phyloP scores from a whole-genome alignment of 2,113 vertebrate genomes.

The Climacteris rufus region DNA sequence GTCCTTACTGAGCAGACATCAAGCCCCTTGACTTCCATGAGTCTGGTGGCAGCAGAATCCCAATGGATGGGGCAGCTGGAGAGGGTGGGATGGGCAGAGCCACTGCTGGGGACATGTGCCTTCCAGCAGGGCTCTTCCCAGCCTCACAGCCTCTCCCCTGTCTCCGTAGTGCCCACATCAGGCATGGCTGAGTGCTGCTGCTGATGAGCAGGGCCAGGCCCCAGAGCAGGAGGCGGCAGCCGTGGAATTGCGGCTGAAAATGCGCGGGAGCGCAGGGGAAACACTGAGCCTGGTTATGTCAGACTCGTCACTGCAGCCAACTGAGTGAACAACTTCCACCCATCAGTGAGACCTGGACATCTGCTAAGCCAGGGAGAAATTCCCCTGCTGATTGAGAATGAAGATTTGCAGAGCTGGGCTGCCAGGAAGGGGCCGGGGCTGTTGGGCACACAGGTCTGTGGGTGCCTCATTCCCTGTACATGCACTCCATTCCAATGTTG shows the following conservation, averaged over 20 bases:
- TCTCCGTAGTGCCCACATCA: neutral
- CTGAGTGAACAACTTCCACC: neutral
- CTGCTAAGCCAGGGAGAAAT: neutral
- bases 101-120: neutral
- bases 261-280: rapidly evolving
- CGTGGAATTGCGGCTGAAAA: neutral
- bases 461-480: rapidly evolving
- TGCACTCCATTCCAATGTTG: neutral
- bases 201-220: rapidly evolving
- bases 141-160: neutral
- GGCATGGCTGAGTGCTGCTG: neutral
- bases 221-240: rapidly evolving
- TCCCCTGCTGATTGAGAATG: neutral
- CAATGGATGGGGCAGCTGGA: neutral
- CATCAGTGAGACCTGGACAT: neutral
- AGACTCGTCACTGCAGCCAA: neutral
- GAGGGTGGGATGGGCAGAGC: neutral
- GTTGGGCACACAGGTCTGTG: neutral
- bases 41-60: neutral
- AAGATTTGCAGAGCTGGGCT: neutral
- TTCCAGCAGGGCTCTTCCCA: neutral
- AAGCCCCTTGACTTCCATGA: rapidly evolving
- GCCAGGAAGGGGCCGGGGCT: rapidly evolving
- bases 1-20: neutral
- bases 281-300: neutral